These are phyloP conservation scores for Xylota segnis DNA, from an alignment of 2,888 invertebrate genomes.

Conservation along the genomic window DNA sequence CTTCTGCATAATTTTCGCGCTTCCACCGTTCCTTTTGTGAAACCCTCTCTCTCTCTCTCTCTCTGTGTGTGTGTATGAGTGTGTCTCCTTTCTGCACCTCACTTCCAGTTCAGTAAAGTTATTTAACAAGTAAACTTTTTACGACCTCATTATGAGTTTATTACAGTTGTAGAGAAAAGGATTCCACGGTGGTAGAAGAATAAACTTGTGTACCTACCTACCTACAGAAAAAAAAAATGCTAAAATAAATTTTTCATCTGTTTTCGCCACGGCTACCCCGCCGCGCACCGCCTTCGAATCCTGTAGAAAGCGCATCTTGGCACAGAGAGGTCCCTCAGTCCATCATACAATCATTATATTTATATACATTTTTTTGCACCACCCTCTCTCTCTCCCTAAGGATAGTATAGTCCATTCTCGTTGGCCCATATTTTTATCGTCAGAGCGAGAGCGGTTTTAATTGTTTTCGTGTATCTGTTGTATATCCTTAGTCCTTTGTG, in stretches of 20 bases:
- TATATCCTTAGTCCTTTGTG: constrained; percentile 32
- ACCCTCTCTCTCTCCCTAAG: constrained; percentile 5
- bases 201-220: too few relatives aligned
- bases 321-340: not conserved
- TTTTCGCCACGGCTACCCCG: constrained; percentile 11
- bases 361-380: constrained; percentile 1
- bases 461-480: constrained; percentile 55
- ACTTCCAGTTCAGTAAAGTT: constrained; percentile 43
- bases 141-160: constrained; percentile 75
- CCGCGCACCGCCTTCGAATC: not conserved
- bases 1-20: constrained; percentile 4
- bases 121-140: constrained; percentile 70
- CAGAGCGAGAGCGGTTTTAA: constrained; percentile 47
- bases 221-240: constrained; percentile 14
- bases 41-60: not conserved
- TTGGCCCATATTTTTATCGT: constrained; percentile 45
- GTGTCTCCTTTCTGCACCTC: not conserved
- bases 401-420: constrained; percentile 24
- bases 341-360: too few relatives aligned
- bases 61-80: not conserved
- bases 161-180: constrained; percentile 65
- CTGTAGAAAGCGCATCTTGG: constrained; percentile 49
- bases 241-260: constrained; percentile 30
- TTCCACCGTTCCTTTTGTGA: not conserved
- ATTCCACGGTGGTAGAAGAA: constrained; percentile 37